Conservation (phyloP, 2,113 vertebrate species). For the Phycodurus eques region DNA sequence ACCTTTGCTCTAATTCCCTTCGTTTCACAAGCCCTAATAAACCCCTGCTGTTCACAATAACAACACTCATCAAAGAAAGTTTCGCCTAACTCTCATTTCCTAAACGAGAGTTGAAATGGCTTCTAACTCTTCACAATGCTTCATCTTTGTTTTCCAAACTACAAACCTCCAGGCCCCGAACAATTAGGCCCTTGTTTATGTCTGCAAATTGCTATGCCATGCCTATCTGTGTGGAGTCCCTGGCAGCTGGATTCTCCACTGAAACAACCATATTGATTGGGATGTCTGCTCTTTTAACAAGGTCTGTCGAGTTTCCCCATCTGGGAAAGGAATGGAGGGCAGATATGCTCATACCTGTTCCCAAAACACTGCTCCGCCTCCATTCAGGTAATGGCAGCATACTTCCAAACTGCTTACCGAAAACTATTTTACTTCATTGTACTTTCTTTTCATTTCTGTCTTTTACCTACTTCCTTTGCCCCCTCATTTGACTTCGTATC, state of each 20-base stretch:
- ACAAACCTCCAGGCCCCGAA: constrained; percentile 62
- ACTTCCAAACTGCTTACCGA: constrained; percentile 64
- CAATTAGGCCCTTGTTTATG: constrained; percentile 73
- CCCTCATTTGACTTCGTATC: constrained; percentile 23
- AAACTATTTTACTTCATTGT: constrained; percentile 44
- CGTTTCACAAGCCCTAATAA: constrained; percentile 31
- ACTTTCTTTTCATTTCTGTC: constrained; percentile 32
- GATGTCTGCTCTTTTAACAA: constrained; percentile 72
- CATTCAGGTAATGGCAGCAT: constrained; percentile 51
- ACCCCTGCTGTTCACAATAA: constrained; percentile 52
- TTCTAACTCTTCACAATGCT: constrained; percentile 56
- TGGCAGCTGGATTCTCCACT: constrained; percentile 60
- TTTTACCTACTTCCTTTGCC: constrained; percentile 19
- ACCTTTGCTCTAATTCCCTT: constrained; percentile 36
- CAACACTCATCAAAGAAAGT: constrained; percentile 64
- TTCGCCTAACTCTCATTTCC: constrained; percentile 63
- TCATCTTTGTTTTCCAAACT: constrained; percentile 62
- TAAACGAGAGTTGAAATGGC: constrained; percentile 68
- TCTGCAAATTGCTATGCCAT: constrained; percentile 64
- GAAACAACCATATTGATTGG: constrained; percentile 67
- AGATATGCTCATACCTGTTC: constrained; percentile 49
- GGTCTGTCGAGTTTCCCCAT: constrained; percentile 62
- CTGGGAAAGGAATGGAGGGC: constrained; percentile 25
- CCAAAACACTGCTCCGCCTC: constrained; percentile 53
- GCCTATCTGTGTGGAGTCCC: constrained; percentile 56